A percentile compares a stretch with the other conserved stretches of the same genome.
phyloP scores from a whole-genome alignment of 2,888 invertebrate genomes.

The Coecobrya sp. region DNA sequence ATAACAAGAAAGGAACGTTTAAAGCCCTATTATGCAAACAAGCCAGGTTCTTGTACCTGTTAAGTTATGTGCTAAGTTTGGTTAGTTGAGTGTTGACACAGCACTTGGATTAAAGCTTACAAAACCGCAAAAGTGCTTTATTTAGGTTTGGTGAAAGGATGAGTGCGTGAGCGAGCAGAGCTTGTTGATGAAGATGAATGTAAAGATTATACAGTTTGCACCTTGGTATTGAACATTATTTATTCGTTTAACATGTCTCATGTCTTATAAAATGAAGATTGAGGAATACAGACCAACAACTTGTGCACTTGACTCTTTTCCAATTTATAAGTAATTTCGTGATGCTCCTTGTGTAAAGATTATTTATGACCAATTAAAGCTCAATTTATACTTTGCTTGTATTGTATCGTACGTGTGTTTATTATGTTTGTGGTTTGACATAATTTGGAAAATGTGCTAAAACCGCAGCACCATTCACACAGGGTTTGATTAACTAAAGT shows the following conservation, averaged over 20 bases:
- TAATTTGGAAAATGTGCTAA: slow-evolving; percentile 14
- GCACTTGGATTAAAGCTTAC: slow-evolving; percentile 70
- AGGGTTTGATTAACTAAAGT: background rate
- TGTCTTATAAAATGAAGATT: background rate
- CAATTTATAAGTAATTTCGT: slow-evolving; percentile 11
- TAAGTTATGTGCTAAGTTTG: slow-evolving; percentile 38
- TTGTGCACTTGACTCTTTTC: background rate
- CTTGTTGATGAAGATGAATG: slow-evolving; percentile 56
- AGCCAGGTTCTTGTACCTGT: background rate
- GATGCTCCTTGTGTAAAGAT: background rate
- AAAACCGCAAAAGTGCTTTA: slow-evolving; percentile 73
- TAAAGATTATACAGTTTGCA: slow-evolving; percentile 27
- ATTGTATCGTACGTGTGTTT: background rate
- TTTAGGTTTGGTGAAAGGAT: slow-evolving; percentile 52
- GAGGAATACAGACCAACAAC: background rate
- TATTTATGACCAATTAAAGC: slow-evolving; percentile 48
- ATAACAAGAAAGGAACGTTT: background rate
- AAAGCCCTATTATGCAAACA: background rate
- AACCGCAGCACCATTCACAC: background rate
- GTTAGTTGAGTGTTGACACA: slow-evolving; percentile 71
- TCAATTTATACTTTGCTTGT: background rate
- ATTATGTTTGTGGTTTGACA: slow-evolving; percentile 33
- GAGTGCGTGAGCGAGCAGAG: background rate
- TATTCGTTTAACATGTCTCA: background rate
- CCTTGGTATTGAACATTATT: slow-evolving; percentile 31